Evolutionary conservation across 2,888 invertebrate genomes (phyloP).

Genomic region (Mamestra brassicae): DNA sequence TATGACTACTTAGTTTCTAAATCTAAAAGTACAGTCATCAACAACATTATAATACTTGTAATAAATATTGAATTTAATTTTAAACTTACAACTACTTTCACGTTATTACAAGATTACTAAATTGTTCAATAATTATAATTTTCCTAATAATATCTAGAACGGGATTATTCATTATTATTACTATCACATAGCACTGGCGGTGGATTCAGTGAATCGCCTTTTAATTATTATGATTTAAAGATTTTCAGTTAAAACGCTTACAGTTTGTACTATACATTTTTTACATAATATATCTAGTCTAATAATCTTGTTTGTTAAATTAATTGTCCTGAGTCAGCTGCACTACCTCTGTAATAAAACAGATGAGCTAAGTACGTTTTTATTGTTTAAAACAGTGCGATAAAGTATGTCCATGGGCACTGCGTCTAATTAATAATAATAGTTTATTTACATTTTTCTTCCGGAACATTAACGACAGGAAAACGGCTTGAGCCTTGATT

Average conservation of each 20-base stretch:
- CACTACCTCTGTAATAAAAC: slow-evolving; percentile 30
- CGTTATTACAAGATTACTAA: slow-evolving; percentile 30
- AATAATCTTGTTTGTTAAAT: slow-evolving; percentile 21
- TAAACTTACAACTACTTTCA: slow-evolving; percentile 47
- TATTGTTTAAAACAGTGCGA: slow-evolving; percentile 27
- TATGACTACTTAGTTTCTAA: slow-evolving; percentile 62
- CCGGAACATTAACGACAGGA: slow-evolving; percentile 55
- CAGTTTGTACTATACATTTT: slow-evolving; percentile 66
- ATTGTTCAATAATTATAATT: slow-evolving; percentile 36
- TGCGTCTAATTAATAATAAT: slow-evolving; percentile 50
- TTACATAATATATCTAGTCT: slow-evolving; percentile 35
- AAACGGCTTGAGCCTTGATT: slow-evolving; percentile 57
- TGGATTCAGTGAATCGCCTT: slow-evolving; percentile 77
- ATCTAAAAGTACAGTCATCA: slow-evolving; percentile 65
- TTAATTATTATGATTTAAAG: slow-evolving; percentile 63
- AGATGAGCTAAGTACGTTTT: slow-evolving; percentile 56
- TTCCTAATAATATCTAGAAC: slow-evolving; percentile 61
- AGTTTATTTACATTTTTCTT: slow-evolving; percentile 59
- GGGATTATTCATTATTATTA: slow-evolving; percentile 71
- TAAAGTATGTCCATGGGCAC: slow-evolving; percentile 41
- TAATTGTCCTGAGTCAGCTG: slow-evolving; percentile 41
- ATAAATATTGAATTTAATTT: slow-evolving; percentile 64
- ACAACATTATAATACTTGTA: slow-evolving; percentile 58
- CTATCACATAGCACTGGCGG: slow-evolving; percentile 88
- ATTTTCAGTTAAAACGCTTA: slow-evolving; percentile 66